Evolutionary conservation across 2,888 invertebrate genomes (phyloP).

Genomic region (Lasioglossum malachurum): DNA sequence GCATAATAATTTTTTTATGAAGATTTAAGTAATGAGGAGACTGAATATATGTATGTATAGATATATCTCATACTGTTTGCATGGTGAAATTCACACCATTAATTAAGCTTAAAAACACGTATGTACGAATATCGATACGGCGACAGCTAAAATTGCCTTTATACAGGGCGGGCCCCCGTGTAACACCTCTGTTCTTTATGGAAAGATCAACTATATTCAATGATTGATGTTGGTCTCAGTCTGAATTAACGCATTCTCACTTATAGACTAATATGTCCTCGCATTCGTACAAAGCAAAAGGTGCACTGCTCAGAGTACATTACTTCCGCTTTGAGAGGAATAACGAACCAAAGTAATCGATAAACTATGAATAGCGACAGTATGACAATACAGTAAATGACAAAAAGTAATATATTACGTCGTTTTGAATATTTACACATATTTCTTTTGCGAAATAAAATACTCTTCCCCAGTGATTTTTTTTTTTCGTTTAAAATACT

Average conservation of each 20-base stretch:
- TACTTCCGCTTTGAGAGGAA: conserved; percentile 23
- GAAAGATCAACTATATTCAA: conserved; percentile 12
- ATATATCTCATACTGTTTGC: conserved; percentile 3
- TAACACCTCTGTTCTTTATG: conserved; percentile 26
- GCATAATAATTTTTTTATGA: conserved; percentile 64
- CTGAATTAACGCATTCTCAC: conserved; percentile 38
- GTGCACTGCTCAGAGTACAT: conserved; percentile 30
- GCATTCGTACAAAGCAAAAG: conserved; percentile 40
- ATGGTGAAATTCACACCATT: conserved; percentile 35
- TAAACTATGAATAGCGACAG: conserved; percentile 24
- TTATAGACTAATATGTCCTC: conserved; percentile 48
- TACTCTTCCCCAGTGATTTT: conserved; percentile 10
- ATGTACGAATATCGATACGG: conserved; percentile 44
- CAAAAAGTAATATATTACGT: conserved; percentile 42
- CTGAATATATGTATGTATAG: conserved; percentile 31
- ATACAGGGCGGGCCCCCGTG: conserved; percentile 16
- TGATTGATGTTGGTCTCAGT: conserved; percentile 24
- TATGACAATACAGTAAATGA: conserved; percentile 31
- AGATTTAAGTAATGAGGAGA: conserved; percentile 57
- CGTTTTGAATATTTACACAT: conserved; percentile 50
- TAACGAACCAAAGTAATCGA: conserved; percentile 22
- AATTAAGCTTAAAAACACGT: conserved; percentile 39
- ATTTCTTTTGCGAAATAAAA: conserved; percentile 32
- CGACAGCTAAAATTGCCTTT: conserved; percentile 32
- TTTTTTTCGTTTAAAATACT: conserved; percentile 29